Percentiles rank a stretch among this genome's conserved stretches.
These are phyloP conservation scores for Drosophila rellima DNA, from an alignment of 2,888 invertebrate genomes.

Conservation along the genomic window DNA sequence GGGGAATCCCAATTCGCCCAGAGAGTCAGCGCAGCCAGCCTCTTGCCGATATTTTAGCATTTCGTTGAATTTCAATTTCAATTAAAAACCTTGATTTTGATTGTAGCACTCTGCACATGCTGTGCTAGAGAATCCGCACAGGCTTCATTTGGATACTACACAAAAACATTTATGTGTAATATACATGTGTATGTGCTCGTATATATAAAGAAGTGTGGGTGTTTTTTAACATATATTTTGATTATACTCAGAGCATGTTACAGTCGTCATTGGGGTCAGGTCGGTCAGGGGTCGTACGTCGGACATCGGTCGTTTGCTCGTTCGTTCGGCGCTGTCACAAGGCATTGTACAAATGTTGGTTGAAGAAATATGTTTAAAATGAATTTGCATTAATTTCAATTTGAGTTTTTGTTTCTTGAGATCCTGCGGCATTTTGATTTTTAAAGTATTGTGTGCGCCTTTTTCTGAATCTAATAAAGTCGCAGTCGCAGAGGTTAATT, in stretches of 20 bases:
- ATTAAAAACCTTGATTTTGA: constrained; percentile 80
- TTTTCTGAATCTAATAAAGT: constrained; percentile 15
- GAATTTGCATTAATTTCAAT: constrained; percentile 76
- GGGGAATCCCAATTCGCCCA: constrained; percentile 16
- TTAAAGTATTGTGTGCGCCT: constrained; percentile 25
- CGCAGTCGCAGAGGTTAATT: constrained; percentile 31
- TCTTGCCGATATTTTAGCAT: constrained; percentile 47
- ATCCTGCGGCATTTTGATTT: constrained; percentile 46
- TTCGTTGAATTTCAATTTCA: constrained; percentile 80
- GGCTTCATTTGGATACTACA: constrained; percentile 6
- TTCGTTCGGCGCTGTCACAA: constrained; percentile 43
- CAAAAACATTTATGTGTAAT: constrained; percentile 1
- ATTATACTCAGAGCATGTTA: constrained; percentile 26
- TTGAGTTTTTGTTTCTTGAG: constrained; percentile 41
- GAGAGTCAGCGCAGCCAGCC: constrained; percentile 28
- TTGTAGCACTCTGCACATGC: constrained; percentile 65
- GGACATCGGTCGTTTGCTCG: background rate
- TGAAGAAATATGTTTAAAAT: constrained; percentile 68
- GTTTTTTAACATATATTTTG: constrained; percentile 19
- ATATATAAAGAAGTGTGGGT: constrained; percentile 3
- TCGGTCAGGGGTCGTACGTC: constrained; percentile 2
- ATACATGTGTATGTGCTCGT: background rate
- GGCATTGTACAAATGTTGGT: constrained; percentile 60
- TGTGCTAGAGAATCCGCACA: constrained; percentile 39
- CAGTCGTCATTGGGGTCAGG: constrained; percentile 59